phyloP scores from a whole-genome alignment of 2,888 invertebrate species.

The Lasioglossum oenotherae region DNA sequence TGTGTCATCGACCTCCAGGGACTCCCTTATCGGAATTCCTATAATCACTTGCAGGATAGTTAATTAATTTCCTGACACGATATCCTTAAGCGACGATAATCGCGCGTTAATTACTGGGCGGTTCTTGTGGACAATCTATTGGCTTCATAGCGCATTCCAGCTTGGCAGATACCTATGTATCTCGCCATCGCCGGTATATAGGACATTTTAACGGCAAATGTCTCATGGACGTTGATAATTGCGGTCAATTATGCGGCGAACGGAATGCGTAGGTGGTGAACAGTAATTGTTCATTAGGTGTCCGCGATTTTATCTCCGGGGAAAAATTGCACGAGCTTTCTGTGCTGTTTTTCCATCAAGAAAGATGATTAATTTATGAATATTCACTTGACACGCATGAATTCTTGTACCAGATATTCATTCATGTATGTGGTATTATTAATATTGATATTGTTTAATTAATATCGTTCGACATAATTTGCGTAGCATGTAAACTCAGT shows the following conservation, averaged over 20 bases:
- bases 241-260: constrained; percentile 39
- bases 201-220: constrained; percentile 31
- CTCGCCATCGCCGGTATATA: constrained; percentile 34
- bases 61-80: constrained; percentile 57
- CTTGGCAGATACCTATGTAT: constrained; percentile 50
- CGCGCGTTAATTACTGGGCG: constrained; percentile 68
- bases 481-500: too few species aligned
- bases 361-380: neutral
- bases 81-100: constrained; percentile 64
- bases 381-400: neutral
- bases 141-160: constrained; percentile 67
- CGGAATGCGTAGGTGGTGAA: neutral
- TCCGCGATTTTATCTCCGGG: neutral
- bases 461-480: neutral
- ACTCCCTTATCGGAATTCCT: neutral
- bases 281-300: neutral
- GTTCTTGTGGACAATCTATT: constrained; percentile 70
- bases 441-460: neutral
- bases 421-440: neutral
- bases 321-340: neutral
- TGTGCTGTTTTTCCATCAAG: neutral
- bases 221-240: constrained; percentile 51
- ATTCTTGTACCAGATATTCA: neutral
- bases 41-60: constrained; percentile 31
- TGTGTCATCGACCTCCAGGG: neutral